A percentile compares a stretch with the other conserved stretches of the same genome.
Evolutionary conservation across 2,797 vertebrate genomes (phyloP).

Genomic region (Mormyrus proboscirostris): DNA sequence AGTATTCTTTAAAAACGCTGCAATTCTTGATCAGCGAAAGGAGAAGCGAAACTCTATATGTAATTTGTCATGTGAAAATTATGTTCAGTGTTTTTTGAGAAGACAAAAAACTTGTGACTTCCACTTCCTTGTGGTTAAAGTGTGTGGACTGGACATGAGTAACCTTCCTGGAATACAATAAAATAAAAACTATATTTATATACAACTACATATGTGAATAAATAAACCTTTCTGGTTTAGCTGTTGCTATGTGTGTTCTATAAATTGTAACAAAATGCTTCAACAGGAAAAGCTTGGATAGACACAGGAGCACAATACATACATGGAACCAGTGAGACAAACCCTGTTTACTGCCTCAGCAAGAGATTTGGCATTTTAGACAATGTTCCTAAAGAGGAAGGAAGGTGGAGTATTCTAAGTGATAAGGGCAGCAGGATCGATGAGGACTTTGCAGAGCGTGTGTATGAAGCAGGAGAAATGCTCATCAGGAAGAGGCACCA

Average conservation of each 20-base stretch:
- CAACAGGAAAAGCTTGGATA: conserved; percentile 34
- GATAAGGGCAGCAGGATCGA: conserved; percentile 23
- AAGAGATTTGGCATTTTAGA: conserved; percentile 31
- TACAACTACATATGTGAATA: neutral
- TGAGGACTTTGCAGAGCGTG: neutral
- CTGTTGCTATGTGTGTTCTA: neutral
- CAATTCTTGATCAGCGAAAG: neutral
- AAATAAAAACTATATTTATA: neutral
- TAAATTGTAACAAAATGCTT: neutral
- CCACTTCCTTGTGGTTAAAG: neutral
- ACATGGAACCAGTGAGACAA: conserved; percentile 37
- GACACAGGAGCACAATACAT: conserved; percentile 43
- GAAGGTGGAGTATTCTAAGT: conserved; percentile 23
- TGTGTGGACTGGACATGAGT: neutral
- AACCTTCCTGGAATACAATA: neutral
- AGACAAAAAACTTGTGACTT: neutral
- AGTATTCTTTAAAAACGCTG: neutral
- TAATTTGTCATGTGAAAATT: neutral
- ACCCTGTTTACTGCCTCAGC: conserved; percentile 37
- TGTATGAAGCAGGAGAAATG: conserved; percentile 30
- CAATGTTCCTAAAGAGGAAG: conserved; percentile 25
- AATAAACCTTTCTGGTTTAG: neutral
- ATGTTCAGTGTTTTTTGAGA: neutral
- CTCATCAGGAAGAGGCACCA: conserved; percentile 14
- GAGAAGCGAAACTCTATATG: neutral